These are phyloP conservation scores for Tragulus kanchil DNA, from an alignment of 2,113 vertebrate species.

Conservation along the genomic window DNA sequence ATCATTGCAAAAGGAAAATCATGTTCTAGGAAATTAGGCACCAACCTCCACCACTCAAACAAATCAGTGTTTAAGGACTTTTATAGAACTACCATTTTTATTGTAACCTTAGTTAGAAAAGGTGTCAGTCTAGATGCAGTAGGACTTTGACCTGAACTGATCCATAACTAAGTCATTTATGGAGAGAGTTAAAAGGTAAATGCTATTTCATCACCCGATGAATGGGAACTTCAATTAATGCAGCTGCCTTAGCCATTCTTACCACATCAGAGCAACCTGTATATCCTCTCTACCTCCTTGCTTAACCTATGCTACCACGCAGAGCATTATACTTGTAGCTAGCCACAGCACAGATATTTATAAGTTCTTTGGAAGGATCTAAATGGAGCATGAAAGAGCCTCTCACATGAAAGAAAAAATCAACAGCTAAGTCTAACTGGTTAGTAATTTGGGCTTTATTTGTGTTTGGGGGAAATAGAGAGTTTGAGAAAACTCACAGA, in stretches of 20 bases:
- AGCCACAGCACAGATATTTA: neutral
- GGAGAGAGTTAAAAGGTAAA: neutral
- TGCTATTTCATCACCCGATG: neutral
- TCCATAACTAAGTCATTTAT: neutral
- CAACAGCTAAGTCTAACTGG: neutral
- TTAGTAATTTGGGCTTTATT: conserved; percentile 31
- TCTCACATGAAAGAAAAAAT: neutral
- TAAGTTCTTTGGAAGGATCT: conserved; percentile 11
- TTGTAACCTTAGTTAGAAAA: neutral
- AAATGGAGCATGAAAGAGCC: conserved; percentile 24
- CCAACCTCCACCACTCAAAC: neutral
- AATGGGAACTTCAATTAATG: neutral
- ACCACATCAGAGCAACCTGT: neutral
- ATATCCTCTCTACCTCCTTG: neutral
- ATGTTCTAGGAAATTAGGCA: neutral
- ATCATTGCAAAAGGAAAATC: neutral
- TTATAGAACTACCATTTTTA: neutral
- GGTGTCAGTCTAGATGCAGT: neutral
- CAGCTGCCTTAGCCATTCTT: neutral
- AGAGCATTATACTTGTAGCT: neutral
- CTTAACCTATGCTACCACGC: rapidly evolving
- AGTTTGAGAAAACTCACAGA: neutral
- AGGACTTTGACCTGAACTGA: neutral
- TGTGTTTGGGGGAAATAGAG: neutral
- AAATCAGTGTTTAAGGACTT: neutral